Conservation (phyloP, 2,888 invertebrate species). For the Tetranychus piercei region DNA sequence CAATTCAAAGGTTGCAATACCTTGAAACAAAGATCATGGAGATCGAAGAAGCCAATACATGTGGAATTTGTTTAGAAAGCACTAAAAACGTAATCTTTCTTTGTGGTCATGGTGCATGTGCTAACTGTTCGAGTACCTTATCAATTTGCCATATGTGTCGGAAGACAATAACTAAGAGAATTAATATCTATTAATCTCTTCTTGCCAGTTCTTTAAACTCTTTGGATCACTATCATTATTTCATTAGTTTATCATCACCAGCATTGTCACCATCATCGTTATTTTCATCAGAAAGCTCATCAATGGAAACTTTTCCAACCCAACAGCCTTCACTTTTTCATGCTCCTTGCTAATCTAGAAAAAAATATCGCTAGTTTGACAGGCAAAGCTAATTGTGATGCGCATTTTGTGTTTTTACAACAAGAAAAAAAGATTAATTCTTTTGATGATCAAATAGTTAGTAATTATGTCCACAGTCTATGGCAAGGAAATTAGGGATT, state of each 20-base stretch:
- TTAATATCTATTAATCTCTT: conserved; percentile 39
- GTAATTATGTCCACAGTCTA: not conserved
- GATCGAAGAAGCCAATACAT: conserved; percentile 65
- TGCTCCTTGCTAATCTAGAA: not conserved
- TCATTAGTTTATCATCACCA: not conserved
- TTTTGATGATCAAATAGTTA: not conserved
- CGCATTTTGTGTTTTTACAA: not conserved
- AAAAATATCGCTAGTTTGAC: not conserved
- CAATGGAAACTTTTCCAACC: not conserved
- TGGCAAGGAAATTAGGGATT: too few relatives aligned
- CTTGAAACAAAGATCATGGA: conserved; percentile 61
- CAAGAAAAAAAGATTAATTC: not conserved
- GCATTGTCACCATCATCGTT: not conserved
- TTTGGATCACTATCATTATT: not conserved
- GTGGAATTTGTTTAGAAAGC: conserved; percentile 72
- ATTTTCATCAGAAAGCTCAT: not conserved
- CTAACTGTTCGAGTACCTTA: conserved; percentile 57
- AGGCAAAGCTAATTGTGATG: not conserved
- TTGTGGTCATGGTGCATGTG: conserved; percentile 72
- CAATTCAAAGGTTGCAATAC: conserved; percentile 43
- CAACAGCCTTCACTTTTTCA: not conserved
- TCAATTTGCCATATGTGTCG: conserved; percentile 71
- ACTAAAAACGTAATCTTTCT: conserved; percentile 60
- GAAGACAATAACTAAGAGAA: conserved; percentile 53
- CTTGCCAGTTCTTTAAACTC: not conserved